phyloP scores from a whole-genome alignment of 2,113 vertebrate species.

The Solea solea region DNA sequence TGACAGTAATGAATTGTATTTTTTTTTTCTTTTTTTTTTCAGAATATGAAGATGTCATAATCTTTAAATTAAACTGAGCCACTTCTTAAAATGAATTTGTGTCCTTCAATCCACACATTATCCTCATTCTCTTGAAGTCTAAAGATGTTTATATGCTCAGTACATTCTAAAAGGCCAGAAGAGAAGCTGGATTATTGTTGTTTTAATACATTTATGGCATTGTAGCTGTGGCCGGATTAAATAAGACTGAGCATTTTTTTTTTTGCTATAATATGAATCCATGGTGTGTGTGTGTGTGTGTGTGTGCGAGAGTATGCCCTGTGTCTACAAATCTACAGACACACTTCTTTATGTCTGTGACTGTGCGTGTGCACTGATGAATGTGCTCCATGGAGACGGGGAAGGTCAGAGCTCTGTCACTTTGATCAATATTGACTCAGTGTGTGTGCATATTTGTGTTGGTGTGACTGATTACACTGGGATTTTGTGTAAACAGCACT shows the following conservation, averaged over 20 bases:
- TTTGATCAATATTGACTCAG: constrained; percentile 72
- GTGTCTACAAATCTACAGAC: constrained; percentile 32
- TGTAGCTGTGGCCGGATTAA: not conserved
- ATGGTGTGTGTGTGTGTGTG: not conserved
- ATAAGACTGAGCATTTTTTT: not conserved
- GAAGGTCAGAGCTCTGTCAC: constrained; percentile 67
- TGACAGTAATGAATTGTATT: too few species aligned
- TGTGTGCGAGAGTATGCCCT: not conserved
- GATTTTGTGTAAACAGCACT: constrained; percentile 53
- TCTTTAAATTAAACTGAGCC: constrained; percentile 2
- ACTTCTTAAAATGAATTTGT: not conserved
- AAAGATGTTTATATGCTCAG: not conserved
- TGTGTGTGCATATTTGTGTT: constrained; percentile 56
- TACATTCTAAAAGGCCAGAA: constrained; percentile 5
- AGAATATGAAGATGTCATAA: constrained; percentile 1
- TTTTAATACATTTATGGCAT: not conserved
- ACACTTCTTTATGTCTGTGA: constrained; percentile 46
- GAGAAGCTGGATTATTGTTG: constrained; percentile 1
- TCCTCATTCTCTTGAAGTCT: not conserved
- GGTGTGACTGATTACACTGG: constrained; percentile 53
- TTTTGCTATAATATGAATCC: not conserved
- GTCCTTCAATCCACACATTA: not conserved
- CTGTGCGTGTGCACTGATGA: constrained; percentile 43
- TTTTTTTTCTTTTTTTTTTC: too few species aligned
- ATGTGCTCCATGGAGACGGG: constrained; percentile 47